Evolutionary conservation across 2,113 vertebrate species (phyloP), one percentile per base, ranked within the genome.

Genomic region (Arvicanthis niloticus): DNA sequence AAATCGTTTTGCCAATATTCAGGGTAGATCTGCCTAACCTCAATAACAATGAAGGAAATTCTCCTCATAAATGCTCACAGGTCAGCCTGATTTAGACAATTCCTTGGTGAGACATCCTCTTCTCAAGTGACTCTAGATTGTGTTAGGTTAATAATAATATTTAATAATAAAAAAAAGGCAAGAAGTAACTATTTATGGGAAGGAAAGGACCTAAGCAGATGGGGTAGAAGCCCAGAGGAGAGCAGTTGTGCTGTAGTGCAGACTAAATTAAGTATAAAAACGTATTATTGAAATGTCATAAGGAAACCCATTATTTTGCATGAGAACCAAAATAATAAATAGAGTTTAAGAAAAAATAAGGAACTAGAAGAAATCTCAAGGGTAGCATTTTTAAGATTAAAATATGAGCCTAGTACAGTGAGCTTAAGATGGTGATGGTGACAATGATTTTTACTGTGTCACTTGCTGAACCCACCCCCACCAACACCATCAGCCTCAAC

Each of bases 401-500:
- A 72, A 89, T 9, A 17, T 75, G 48, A 62, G 26, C 16, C 62
- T 15, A 16, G 0, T 67, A 21, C 31, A 88, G 51, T 58, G 37
- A 24, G 24, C 0, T 1, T 10, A 24, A 17, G 15, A 65, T 4
- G 34, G 31, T 19, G 40, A 3, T 0, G 2, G 15, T 24, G 42
- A 42, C 15, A 29, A 48, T 0, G 13, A 4, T 26, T 19, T 37
- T 65, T 24, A 65, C 29, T n/a, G 31, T 51, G 40, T 24, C 19
- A 65, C 19, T 40, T 26, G 17, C 13, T 10, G 1, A 12, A 21
- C 8, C 8, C 51, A 9, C 48, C 51, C 10, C 45, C 15, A 19
- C 12, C 40, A 86, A 51, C 7, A 15, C 11, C 0, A 29, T 8
- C 1, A 7, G 7, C 19, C 40, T 45, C 2, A 85, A 7, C 7